Evolutionary conservation across 2,113 vertebrate genomes (phyloP).

Genomic region (Sitta europaea): DNA sequence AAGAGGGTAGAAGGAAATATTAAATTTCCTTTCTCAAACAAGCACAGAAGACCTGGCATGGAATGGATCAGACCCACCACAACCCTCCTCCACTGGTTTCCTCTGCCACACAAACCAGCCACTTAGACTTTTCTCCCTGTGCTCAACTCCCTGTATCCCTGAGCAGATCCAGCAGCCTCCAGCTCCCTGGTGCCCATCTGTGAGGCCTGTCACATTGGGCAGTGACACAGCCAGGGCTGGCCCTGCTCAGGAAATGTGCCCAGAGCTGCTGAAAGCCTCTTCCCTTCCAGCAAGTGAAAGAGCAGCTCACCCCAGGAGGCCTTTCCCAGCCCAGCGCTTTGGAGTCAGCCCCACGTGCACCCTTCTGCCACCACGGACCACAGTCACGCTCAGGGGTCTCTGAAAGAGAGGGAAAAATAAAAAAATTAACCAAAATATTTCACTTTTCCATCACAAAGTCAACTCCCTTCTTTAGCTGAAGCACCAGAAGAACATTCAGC

Average conservation of each 20-base stretch:
- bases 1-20: neutral
- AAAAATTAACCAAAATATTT: neutral
- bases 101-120: neutral
- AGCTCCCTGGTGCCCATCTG: neutral
- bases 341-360: slow-evolving; percentile 85
- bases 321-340: slow-evolving; percentile 87
- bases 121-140: neutral
- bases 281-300: fast-evolving
- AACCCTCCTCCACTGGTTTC: neutral
- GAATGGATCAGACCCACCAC: neutral
- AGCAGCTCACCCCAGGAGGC: slow-evolving; percentile 85
- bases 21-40: neutral
- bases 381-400: slow-evolving; percentile 83
- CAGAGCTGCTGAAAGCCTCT: neutral
- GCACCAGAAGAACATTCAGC: neutral
- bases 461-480: neutral
- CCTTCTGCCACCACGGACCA: slow-evolving; percentile 80
- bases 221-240: neutral
- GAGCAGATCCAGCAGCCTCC: neutral
- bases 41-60: neutral
- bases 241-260: neutral
- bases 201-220: neutral
- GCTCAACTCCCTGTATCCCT: neutral
- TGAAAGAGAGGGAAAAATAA: slow-evolving; percentile 34
- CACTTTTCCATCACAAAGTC: neutral